Evolutionary conservation across 2,113 vertebrate genomes (phyloP).

Genomic region (Meles meles): DNA sequence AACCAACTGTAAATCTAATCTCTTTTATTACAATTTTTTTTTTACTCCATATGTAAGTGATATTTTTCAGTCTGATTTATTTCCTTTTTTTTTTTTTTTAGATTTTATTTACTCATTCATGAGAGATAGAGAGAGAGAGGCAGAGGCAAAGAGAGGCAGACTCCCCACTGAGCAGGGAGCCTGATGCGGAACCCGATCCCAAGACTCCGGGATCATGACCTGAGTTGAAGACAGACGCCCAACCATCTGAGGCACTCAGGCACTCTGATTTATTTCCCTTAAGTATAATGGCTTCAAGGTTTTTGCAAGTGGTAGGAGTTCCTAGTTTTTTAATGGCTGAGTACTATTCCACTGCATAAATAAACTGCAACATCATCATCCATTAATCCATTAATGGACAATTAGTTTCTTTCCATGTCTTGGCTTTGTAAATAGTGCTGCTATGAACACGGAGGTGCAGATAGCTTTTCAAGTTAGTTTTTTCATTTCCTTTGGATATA

Average conservation of each 20-base stretch:
- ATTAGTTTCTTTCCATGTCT: background rate
- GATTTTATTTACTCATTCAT: no score
- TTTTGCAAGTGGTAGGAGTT: background rate
- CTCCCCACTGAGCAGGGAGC: no score
- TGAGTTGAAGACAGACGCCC: no score
- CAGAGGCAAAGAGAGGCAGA: no score
- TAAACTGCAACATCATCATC: background rate
- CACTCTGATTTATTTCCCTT: background rate
- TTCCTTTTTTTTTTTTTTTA: background rate
- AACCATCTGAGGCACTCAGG: no score
- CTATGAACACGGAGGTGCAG: background rate
- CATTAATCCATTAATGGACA: background rate
- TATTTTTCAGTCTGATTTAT: background rate
- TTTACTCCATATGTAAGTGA: background rate
- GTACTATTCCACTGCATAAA: background rate
- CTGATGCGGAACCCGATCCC: no score
- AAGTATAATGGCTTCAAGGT: background rate
- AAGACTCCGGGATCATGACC: no score
- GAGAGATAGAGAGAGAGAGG: no score
- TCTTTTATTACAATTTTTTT: background rate
- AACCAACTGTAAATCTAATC: background rate
- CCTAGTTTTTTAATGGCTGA: background rate
- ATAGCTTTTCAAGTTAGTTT: background rate
- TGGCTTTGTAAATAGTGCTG: background rate
- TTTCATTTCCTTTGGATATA: background rate